A percentile compares a stretch with the other conserved stretches of the same genome.
These are phyloP conservation scores for Drosophila melanica DNA, from an alignment of 1,140 invertebrate species.

Conservation along the genomic window DNA sequence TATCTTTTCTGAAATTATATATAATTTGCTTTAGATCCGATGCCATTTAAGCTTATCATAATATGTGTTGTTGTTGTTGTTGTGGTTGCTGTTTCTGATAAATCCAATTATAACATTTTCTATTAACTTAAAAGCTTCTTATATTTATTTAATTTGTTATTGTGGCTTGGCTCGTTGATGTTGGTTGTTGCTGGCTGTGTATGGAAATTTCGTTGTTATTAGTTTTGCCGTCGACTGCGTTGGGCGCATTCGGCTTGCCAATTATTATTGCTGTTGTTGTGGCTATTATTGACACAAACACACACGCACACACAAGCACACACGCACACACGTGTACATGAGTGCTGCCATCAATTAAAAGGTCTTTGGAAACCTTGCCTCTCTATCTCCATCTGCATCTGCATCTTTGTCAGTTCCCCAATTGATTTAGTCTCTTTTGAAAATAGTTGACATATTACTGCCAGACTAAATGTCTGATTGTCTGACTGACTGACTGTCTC, in stretches of 20 bases:
- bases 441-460: slow-evolving; percentile 19
- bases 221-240: slow-evolving; percentile 18
- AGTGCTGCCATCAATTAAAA: slow-evolving; percentile 67
- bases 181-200: not conserved
- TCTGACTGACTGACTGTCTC: slow-evolving; percentile 9
- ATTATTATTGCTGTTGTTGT: slow-evolving; percentile 37
- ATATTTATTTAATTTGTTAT: slow-evolving; percentile 83
- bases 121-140: slow-evolving; percentile 81
- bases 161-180: slow-evolving; percentile 43
- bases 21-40: slow-evolving; percentile 8
- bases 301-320: slow-evolving; percentile 1
- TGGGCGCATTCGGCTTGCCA: slow-evolving; percentile 22
- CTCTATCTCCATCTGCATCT: not conserved
- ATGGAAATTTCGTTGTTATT: not conserved
- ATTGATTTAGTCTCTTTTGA: slow-evolving; percentile 2
- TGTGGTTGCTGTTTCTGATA: slow-evolving; percentile 39
- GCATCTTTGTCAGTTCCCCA: not conserved
- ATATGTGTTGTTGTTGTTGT: slow-evolving; percentile 17
- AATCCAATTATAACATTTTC: slow-evolving; percentile 79
- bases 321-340: slow-evolving; percentile 14
- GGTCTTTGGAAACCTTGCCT: not conserved
- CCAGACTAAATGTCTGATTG: slow-evolving; percentile 2
- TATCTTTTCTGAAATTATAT: not conserved
- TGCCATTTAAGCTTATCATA: slow-evolving; percentile 12
- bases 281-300: slow-evolving; percentile 31